phyloP scores from a whole-genome alignment of 1,140 invertebrate species.

The Calliphora vicina region DNA sequence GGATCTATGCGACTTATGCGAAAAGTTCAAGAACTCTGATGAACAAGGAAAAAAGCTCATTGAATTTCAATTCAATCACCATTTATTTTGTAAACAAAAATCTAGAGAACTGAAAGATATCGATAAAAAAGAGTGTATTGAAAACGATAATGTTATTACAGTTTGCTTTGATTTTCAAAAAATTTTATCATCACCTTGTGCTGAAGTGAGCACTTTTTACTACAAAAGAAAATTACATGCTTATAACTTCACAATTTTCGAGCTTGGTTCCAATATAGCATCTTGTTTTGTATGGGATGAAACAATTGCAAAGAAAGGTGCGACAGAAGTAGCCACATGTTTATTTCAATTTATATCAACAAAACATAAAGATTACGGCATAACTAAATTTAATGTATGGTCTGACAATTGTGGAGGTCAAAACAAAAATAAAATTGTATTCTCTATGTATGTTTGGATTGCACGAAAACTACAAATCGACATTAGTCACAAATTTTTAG shows the following conservation, averaged over 20 bases:
- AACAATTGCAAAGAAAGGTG: neutral
- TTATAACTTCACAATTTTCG: neutral
- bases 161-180: slow-evolving; percentile 1
- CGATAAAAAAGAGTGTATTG: neutral
- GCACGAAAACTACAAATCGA: neutral
- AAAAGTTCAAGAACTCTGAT: neutral
- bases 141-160: neutral
- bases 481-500: too few species aligned
- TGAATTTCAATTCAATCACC: neutral
- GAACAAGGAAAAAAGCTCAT: neutral
- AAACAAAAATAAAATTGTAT: slow-evolving; percentile 16
- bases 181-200: neutral
- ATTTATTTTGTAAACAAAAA: slow-evolving; percentile 10
- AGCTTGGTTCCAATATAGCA: neutral
- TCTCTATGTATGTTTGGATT: neutral
- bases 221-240: neutral
- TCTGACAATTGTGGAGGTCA: slow-evolving; percentile 9
- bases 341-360: neutral
- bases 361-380: neutral
- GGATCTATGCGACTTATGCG: neutral
- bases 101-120: slow-evolving; percentile 5
- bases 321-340: neutral
- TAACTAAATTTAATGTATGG: neutral
- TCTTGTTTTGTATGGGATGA: slow-evolving; percentile 15
- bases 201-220: slow-evolving; percentile 10